Evolutionary conservation across 2,113 vertebrate species (phyloP).

Genomic region (Litocranius walleri): DNA sequence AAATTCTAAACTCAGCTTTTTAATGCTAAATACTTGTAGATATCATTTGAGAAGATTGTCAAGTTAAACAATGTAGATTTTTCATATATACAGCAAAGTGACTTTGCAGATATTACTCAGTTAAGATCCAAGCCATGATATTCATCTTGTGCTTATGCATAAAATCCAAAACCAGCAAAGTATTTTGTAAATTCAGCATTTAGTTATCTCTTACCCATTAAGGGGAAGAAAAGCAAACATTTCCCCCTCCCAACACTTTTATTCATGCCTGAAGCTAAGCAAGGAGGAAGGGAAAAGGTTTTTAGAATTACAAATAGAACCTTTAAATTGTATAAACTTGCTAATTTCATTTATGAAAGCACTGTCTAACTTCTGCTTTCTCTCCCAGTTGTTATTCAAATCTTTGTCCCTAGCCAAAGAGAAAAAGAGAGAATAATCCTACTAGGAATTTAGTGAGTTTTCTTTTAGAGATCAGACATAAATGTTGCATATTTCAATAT

Average conservation of each 20-base stretch:
- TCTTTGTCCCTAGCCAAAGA: slow-evolving; percentile 52
- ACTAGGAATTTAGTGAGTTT: slow-evolving; percentile 70
- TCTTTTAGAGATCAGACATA: slow-evolving; percentile 68
- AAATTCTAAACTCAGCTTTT: slow-evolving; percentile 77
- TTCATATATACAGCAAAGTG: slow-evolving; percentile 50
- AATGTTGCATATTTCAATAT: slow-evolving; percentile 70
- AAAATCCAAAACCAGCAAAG: slow-evolving; percentile 71
- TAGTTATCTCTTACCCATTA: slow-evolving; percentile 81
- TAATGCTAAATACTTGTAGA: slow-evolving; percentile 76
- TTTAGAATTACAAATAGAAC: slow-evolving; percentile 84
- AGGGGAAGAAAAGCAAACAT: slow-evolving; percentile 76
- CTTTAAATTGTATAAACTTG: slow-evolving; percentile 81
- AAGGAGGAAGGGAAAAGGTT: slow-evolving; percentile 73
- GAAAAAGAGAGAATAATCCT: slow-evolving; percentile 40
- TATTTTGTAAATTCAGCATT: slow-evolving; percentile 81
- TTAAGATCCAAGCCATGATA: slow-evolving; percentile 75
- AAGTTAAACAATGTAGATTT: slow-evolving; percentile 73
- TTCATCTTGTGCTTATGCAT: slow-evolving; percentile 72
- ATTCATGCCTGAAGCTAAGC: slow-evolving; percentile 79
- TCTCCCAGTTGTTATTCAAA: slow-evolving; percentile 77
- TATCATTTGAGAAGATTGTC: slow-evolving; percentile 75
- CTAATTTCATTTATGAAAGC: slow-evolving; percentile 80
- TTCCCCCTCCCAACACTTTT: slow-evolving; percentile 56
- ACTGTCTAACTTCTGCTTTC: slow-evolving; percentile 69
- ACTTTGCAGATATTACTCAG: slow-evolving; percentile 71